Conservation (phyloP, 1,140 invertebrate species). For the Popillia japonica region DNA sequence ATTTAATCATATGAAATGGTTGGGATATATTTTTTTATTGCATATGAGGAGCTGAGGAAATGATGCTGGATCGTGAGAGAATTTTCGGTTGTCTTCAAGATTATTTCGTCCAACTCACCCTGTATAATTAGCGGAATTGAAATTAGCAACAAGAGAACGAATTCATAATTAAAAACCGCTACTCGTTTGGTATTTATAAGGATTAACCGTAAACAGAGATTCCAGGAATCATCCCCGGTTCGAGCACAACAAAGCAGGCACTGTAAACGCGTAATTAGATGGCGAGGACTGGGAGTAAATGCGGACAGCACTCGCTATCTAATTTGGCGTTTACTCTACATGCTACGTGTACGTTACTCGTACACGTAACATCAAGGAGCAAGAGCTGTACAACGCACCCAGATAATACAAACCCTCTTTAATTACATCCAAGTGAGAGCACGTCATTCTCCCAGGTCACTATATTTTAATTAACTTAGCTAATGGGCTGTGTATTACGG, state of each 20-base stretch:
- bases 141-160: background rate
- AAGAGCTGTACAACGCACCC: background rate
- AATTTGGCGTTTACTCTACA: too few species aligned
- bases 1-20: background rate
- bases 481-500: conserved; percentile 26
- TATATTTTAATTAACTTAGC: conserved; percentile 35
- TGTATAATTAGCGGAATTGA: background rate
- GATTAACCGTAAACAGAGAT: background rate
- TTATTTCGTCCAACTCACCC: background rate
- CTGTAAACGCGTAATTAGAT: too few species aligned
- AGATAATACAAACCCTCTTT: background rate
- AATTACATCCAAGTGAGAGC: conserved; percentile 18
- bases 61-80: too few species aligned
- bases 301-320: too few species aligned
- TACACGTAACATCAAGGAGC: background rate
- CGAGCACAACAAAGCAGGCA: background rate
- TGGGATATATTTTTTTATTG: background rate
- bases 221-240: background rate
- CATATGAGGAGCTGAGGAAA: background rate
- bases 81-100: too few species aligned
- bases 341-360: too few species aligned
- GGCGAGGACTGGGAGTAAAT: too few species aligned
- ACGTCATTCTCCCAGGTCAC: conserved; percentile 27
- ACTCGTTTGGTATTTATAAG: background rate
- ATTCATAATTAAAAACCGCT: background rate